Percentiles rank a stretch among this genome's conserved stretches.
Evolutionary conservation across 92 coral and sea anemone species (phyloP).

Genomic region (Ricordea florida): DNA sequence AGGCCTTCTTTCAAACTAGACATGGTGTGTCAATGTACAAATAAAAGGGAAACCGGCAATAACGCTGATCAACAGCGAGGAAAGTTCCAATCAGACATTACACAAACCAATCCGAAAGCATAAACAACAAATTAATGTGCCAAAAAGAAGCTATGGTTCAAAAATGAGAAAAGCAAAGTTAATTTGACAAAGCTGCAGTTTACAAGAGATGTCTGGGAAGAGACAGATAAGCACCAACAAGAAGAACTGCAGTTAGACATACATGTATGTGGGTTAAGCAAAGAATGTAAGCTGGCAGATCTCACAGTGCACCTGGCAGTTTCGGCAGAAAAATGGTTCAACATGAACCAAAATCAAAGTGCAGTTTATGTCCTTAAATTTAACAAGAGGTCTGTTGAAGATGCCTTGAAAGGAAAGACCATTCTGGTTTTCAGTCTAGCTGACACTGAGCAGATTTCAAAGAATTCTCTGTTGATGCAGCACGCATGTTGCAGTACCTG

Average conservation of each 20-base stretch:
- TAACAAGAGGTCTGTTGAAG: conserved; percentile 26
- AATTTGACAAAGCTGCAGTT: conserved; percentile 42
- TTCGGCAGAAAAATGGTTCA: conserved; percentile 41
- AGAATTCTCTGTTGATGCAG: conserved; percentile 10
- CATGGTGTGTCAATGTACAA: no score
- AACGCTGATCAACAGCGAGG: no score
- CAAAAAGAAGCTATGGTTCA: conserved; percentile 32
- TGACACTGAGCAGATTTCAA: conserved; percentile 1
- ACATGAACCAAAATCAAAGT: conserved; percentile 17
- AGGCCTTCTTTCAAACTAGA: no score
- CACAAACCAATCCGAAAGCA: conserved; percentile 44
- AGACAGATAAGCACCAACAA: conserved; percentile 21
- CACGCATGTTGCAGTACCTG: conserved; percentile 12
- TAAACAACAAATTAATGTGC: conserved; percentile 34
- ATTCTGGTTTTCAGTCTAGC: background rate
- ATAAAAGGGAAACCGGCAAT: no score
- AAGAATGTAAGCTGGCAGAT: conserved; percentile 35
- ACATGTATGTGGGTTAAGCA: conserved; percentile 41
- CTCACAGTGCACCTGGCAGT: background rate
- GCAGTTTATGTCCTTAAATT: background rate
- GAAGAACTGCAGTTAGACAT: conserved; percentile 1
- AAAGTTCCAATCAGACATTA: conserved; percentile 13
- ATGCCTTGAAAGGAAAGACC: background rate
- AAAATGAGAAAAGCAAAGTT: conserved; percentile 27
- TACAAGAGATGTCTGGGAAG: conserved; percentile 30